Percentiles rank a stretch among this genome's conserved stretches.
Conservation (phyloP, 2,113 vertebrate species). For the Calypte anna region DNA sequence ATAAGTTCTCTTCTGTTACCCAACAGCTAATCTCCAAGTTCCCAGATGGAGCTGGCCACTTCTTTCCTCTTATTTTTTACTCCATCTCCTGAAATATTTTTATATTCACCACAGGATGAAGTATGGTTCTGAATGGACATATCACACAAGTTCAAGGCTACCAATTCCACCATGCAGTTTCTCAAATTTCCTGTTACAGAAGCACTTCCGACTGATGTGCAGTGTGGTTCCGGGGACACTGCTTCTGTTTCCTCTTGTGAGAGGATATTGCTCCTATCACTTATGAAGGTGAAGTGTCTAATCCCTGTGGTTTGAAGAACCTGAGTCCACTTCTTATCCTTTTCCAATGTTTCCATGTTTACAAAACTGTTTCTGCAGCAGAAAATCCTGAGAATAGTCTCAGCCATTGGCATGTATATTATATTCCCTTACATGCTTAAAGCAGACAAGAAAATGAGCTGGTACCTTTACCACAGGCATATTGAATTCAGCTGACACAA, state of each 20-base stretch:
- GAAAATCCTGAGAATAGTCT: neutral
- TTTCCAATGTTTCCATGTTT: neutral
- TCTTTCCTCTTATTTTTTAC: neutral
- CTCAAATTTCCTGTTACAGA: neutral
- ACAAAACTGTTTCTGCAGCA: neutral
- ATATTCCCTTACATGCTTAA: neutral
- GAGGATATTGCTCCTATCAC: neutral
- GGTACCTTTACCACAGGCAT: neutral
- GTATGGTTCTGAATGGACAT: neutral
- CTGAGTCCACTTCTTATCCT: neutral
- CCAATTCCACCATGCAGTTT: neutral
- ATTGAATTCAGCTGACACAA: neutral
- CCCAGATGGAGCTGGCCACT: neutral
- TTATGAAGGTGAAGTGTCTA: neutral
- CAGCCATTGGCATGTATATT: neutral
- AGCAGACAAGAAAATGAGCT: neutral
- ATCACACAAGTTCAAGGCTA: neutral
- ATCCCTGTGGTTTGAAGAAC: neutral
- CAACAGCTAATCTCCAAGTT: neutral
- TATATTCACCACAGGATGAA: neutral
- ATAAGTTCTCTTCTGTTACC: neutral
- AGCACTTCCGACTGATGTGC: neutral
- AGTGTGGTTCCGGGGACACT: neutral
- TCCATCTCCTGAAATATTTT: neutral
- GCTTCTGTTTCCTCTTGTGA: neutral